Percentiles rank a stretch among this genome's conserved stretches.
Conservation (phyloP, 2,113 vertebrate species). For the Camelus dromedarius region DNA sequence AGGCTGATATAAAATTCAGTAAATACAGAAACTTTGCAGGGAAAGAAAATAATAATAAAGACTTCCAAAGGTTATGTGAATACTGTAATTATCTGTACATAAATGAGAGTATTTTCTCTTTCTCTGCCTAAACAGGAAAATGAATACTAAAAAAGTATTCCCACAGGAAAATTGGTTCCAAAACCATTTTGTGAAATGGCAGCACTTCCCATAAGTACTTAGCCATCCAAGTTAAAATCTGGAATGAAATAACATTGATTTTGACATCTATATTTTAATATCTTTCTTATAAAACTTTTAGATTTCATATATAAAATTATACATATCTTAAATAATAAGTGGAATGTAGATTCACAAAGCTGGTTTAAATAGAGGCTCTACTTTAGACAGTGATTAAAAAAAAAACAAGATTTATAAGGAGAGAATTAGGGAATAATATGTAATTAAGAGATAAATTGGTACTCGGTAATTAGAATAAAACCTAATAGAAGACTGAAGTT, state of each 20-base stretch:
- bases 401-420: slow-evolving; percentile 46
- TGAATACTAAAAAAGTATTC: neutral
- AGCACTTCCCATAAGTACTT: slow-evolving; percentile 1
- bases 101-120: slow-evolving; percentile 63
- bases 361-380: slow-evolving; percentile 32
- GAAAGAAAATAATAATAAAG: slow-evolving; percentile 72
- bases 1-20: slow-evolving; percentile 52
- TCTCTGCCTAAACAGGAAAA: slow-evolving; percentile 51
- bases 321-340: neutral
- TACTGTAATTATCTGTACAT: slow-evolving; percentile 63
- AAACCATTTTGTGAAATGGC: slow-evolving; percentile 25
- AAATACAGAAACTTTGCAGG: slow-evolving; percentile 55
- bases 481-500: neutral
- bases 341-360: neutral
- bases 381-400: slow-evolving; percentile 45
- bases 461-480: slow-evolving; percentile 19
- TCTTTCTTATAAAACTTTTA: neutral
- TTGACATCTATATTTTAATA: neutral
- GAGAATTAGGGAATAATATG: slow-evolving; percentile 7
- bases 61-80: slow-evolving; percentile 55
- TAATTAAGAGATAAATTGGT: slow-evolving; percentile 51
- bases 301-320: neutral
- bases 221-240: neutral
- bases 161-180: slow-evolving; percentile 39
- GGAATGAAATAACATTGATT: slow-evolving; percentile 40